Conservation (phyloP, 2,113 vertebrate genomes). For the Chloebia gouldiae region DNA sequence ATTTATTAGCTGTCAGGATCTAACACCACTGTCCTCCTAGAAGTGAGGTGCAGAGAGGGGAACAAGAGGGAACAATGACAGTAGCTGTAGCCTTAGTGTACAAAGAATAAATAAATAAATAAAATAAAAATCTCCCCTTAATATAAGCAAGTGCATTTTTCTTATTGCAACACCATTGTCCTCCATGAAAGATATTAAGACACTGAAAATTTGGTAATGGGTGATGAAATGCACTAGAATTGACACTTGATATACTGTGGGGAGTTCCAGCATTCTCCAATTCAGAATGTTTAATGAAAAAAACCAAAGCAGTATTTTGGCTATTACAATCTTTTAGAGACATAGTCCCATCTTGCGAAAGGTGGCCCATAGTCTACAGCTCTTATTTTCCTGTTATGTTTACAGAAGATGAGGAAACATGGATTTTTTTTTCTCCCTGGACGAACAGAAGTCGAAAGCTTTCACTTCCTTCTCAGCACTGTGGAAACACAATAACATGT, state of each 20-base stretch:
- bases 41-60: not conserved
- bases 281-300: not conserved
- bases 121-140: not conserved
- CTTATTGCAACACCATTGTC: not conserved
- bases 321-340: not conserved
- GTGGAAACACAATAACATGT: not conserved
- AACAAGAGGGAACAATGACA: not conserved
- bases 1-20: not conserved
- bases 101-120: not conserved
- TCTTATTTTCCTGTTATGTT: not conserved
- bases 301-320: not conserved
- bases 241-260: not conserved
- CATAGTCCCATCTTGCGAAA: not conserved
- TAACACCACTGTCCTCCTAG: not conserved
- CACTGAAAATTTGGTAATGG: not conserved
- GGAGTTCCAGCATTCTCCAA: not conserved
- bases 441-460: not conserved
- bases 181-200: not conserved
- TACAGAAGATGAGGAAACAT: not conserved
- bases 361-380: not conserved
- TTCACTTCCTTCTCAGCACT: not conserved
- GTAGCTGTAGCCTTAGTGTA: not conserved
- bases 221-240: not conserved
- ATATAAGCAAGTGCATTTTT: not conserved
- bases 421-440: accelerated